Conservation (phyloP, 2,797 vertebrate genomes). For the Melanotaenia trifasciata region DNA sequence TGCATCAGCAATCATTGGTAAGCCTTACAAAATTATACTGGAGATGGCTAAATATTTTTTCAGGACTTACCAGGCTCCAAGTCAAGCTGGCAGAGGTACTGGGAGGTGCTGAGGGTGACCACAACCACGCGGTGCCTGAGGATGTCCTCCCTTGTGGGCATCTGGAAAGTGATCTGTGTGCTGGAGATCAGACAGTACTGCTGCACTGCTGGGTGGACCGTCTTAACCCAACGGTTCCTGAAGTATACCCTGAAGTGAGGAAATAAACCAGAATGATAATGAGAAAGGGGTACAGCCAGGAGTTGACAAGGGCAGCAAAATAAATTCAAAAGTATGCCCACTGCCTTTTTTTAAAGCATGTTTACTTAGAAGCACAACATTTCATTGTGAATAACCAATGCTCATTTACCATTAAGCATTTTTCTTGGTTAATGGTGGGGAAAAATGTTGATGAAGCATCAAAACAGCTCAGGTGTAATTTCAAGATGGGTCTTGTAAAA, state of each 20-base stretch:
- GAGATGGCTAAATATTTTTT: not conserved
- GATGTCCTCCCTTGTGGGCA: slow-evolving; percentile 97
- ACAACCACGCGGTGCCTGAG: slow-evolving; percentile 95
- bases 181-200: slow-evolving; percentile 99
- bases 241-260: slow-evolving; percentile 93
- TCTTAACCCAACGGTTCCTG: slow-evolving; percentile 99
- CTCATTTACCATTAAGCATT: too few relatives aligned
- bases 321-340: not conserved
- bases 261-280: slow-evolving; percentile 16
- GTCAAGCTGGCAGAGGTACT: slow-evolving; percentile 98
- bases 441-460: too few relatives aligned
- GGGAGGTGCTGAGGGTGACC: slow-evolving; percentile 97
- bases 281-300: not conserved
- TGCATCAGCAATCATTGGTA: not conserved
- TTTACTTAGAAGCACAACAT: too few relatives aligned
- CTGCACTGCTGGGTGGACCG: slow-evolving; percentile 97
- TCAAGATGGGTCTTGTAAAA: too few relatives aligned
- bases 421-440: too few relatives aligned
- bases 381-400: too few relatives aligned
- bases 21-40: not conserved
- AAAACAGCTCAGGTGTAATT: too few relatives aligned
- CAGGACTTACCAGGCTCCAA: slow-evolving; percentile 91
- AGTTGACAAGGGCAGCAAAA: not conserved
- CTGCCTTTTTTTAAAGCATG: too few relatives aligned
- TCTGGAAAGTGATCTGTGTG: slow-evolving; percentile 96